Percentiles rank a stretch among this genome's conserved stretches.
These are phyloP conservation scores for Stercorarius parasiticus DNA, from an alignment of 2,113 vertebrate genomes.

Conservation along the genomic window DNA sequence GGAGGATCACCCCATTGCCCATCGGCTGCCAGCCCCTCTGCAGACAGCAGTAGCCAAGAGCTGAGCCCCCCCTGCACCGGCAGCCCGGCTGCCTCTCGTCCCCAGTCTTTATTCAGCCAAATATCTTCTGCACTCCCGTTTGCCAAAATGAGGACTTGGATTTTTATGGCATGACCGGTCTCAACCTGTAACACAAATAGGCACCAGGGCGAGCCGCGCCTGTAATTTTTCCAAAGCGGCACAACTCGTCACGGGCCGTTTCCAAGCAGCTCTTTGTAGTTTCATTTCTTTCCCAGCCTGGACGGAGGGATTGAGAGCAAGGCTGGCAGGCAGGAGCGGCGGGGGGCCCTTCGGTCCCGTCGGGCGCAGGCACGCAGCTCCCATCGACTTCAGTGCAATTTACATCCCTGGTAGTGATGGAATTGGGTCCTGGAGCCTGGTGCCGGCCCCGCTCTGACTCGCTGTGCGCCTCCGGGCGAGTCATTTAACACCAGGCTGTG, in stretches of 20 bases:
- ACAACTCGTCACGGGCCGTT: not conserved
- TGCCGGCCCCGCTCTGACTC: not conserved
- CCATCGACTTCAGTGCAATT: not conserved
- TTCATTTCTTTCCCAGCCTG: not conserved
- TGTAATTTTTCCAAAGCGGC: not conserved
- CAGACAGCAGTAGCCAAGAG: not conserved
- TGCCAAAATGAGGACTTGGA: not conserved
- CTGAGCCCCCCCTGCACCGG: not conserved
- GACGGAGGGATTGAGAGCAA: not conserved
- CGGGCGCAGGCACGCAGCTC: not conserved
- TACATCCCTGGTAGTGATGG: slow-evolving; percentile 11
- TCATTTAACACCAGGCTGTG: slow-evolving; percentile 59
- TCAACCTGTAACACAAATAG: not conserved
- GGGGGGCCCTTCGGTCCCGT: not conserved
- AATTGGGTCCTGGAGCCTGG: slow-evolving; percentile 28
- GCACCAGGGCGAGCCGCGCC: not conserved
- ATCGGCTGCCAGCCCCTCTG: fast-evolving
- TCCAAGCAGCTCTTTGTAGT: not conserved
- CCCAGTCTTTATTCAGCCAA: not conserved
- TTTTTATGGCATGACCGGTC: fast-evolving
- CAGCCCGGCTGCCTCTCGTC: not conserved
- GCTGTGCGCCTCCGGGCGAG: not conserved
- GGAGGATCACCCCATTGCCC: not conserved
- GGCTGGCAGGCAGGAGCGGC: not conserved
- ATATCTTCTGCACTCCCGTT: not conserved